Evolutionary conservation across 2,888 invertebrate species (phyloP).

Genomic region (Apodemia duryi): DNA sequence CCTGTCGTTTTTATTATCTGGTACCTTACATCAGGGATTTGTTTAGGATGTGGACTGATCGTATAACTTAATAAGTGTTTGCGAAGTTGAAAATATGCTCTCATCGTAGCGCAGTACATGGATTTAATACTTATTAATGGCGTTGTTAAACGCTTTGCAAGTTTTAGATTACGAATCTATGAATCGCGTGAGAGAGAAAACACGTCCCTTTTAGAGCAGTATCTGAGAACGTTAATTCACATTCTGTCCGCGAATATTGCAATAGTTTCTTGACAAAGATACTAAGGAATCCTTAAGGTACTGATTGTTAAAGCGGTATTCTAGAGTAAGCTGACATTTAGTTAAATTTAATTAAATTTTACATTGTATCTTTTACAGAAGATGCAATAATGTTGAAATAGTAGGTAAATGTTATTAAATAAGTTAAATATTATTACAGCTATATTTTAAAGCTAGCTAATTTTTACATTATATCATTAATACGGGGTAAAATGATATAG

Average conservation of each 20-base stretch:
- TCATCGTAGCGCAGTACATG: constrained; percentile 22
- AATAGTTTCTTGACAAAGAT: constrained; percentile 16
- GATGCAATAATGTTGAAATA: neutral
- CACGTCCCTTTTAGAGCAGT: constrained; percentile 25
- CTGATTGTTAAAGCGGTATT: neutral
- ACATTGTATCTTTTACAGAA: constrained; percentile 16
- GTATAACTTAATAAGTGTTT: constrained; percentile 28
- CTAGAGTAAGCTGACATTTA: neutral
- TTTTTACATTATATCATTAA: too few relatives aligned
- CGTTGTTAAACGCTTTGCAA: constrained; percentile 27
- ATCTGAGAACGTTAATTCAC: constrained; percentile 28
- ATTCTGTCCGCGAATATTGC: constrained; percentile 22
- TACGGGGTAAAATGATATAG: too few relatives aligned
- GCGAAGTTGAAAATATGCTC: constrained; percentile 21
- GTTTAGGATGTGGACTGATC: constrained; percentile 36
- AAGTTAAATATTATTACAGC: too few relatives aligned
- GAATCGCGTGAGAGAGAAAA: constrained; percentile 33
- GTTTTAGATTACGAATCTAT: constrained; percentile 32
- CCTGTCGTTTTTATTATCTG: constrained; percentile 51
- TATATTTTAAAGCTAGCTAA: too few relatives aligned
- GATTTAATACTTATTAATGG: constrained; percentile 27
- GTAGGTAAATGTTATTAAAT: too few relatives aligned
- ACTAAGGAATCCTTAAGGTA: constrained; percentile 3
- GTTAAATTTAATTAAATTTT: neutral
- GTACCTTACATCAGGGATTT: constrained; percentile 40